Base-by-base conservation (phyloP, 2,113 vertebrate genomes). In the Passer domesticus region DNA sequence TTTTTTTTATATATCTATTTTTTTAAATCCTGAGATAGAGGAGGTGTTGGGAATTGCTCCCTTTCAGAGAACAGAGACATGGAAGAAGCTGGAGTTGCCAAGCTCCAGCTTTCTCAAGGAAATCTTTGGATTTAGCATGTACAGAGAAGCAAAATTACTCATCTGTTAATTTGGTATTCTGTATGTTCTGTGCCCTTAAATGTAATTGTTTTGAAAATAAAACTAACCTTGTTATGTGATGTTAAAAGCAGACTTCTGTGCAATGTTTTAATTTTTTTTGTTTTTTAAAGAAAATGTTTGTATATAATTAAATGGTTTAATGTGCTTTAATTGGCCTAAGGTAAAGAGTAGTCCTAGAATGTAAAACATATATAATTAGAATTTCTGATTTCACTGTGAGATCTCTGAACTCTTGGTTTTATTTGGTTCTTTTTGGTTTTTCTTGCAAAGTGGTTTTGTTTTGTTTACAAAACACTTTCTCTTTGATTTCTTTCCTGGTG, bases 361-460 rank as follows among this genome's bases (percentile, higher is more conserved):
- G 97, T 98, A 97, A 97, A 97, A 97, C 97, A 97, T 96, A 91
- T 97, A 92, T 95, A 94, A 96, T 96, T 97, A 97, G 92, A 77
- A 95, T 96, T 96, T 96, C 96, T 98, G 69, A 97, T 98, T 98
- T 98, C 97, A 98, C 98, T 98, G 97, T 98, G 98, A 97, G 96
- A 97, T 97, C 96, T 97, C 95, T 92, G 81, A 97, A 97, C 94
- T 96, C 88, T 92, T 96, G 84, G 7, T 16, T 44, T 44, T 44
- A 21, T n/a, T 9, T 3, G 17, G 7, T 11, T 27, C 35, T 5
- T 5, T 6, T 17, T 13, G 6, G 15, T 12, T 35, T 50, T 37
- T 92, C 97, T 95, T 91, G 91, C 94, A 90, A 96, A 98, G 95
- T 97, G 96, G 81, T 96, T 96, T 94, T 84, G 89, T 91, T 92